phyloP scores from a whole-genome alignment of 2,113 vertebrate genomes.

The Raja brachyura region DNA sequence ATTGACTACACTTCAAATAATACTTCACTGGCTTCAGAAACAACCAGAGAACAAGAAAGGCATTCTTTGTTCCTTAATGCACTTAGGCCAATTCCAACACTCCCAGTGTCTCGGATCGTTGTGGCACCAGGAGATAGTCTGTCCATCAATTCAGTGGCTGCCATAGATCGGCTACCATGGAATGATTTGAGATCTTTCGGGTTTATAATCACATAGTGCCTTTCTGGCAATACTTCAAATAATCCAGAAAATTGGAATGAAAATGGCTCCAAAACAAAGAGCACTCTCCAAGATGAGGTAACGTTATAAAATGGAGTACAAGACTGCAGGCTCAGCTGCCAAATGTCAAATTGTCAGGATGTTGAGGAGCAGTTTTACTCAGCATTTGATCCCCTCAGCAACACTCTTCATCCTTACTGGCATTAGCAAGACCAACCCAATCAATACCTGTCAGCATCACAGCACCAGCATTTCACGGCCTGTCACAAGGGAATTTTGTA shows the following conservation, averaged over 20 bases:
- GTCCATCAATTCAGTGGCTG: no score
- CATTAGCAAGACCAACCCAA: background rate
- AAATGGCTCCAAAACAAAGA: background rate
- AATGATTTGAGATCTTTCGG: background rate
- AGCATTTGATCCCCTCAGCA: background rate
- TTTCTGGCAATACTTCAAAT: background rate
- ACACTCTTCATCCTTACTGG: background rate
- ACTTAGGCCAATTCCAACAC: background rate
- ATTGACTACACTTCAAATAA: background rate
- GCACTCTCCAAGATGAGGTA: background rate
- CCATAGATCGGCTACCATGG: no score
- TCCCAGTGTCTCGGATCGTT: background rate
- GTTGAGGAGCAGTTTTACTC: background rate
- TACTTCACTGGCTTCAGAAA: background rate
- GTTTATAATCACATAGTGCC: background rate
- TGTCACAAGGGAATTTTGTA: background rate
- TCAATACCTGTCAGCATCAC: constrained; percentile 4
- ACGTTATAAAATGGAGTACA: background rate
- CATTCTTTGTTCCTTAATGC: background rate
- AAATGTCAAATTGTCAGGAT: background rate
- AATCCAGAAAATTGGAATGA: background rate
- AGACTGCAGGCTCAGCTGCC: background rate
- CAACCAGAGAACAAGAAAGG: background rate
- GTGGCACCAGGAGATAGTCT: no score
- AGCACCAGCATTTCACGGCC: background rate